These are phyloP conservation scores for Paguma larvata DNA, from an alignment of 2,797 vertebrate species.

Conservation along the genomic window DNA sequence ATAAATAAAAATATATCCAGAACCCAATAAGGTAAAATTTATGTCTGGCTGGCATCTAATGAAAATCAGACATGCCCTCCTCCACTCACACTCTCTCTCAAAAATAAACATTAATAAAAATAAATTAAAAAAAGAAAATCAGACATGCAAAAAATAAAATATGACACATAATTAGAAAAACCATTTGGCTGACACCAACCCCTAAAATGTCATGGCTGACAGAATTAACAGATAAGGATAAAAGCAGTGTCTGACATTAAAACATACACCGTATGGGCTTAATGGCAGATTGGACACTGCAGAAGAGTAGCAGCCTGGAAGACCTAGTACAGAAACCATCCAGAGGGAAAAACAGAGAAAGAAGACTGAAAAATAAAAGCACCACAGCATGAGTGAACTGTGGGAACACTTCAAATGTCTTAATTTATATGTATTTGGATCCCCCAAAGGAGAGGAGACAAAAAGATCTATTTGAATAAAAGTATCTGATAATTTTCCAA, in stretches of 20 bases:
- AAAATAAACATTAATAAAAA: too few relatives aligned
- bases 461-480: not conserved
- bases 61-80: not conserved
- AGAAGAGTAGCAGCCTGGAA: not conserved
- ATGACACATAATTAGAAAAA: not conserved
- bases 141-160: not conserved
- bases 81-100: too few relatives aligned
- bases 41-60: not conserved
- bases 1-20: not conserved
- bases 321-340: not conserved
- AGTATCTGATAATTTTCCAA: not conserved
- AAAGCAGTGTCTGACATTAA: not conserved
- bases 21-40: not conserved
- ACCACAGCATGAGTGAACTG: not conserved
- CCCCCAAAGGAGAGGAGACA: not conserved
- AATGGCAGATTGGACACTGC: not conserved
- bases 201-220: not conserved
- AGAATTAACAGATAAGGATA: not conserved
- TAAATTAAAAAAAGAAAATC: not conserved
- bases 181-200: not conserved
- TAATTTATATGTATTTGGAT: not conserved
- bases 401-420: not conserved
- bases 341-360: not conserved
- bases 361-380: not conserved
- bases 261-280: not conserved